Base-by-base conservation (phyloP, 2,113 vertebrate species). In the Thinocorus orbignyianus region DNA sequence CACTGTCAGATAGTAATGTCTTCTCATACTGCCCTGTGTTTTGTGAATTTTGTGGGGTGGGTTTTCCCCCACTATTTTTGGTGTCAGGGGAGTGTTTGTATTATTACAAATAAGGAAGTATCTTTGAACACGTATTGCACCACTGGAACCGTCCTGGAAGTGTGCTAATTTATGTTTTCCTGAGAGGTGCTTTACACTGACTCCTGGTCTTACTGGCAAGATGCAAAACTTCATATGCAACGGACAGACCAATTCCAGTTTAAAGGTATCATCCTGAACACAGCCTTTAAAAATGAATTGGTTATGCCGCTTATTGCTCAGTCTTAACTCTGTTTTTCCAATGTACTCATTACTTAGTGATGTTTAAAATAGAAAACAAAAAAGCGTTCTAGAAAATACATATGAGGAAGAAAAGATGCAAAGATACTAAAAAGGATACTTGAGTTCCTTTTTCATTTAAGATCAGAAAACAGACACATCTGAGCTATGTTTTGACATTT, bases 61-160 rank as follows among this genome's bases (percentile, higher is more conserved):
- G 26, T 28, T 30, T 20, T 35, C 68, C 77, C 66, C 42, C 17
- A 17, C 44, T 44, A 17, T 44, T 44, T 44, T 30, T 28, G 51
- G 51, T 52, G 15, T 9, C 3, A 22, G 31, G 4, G 28, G 2
- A 17, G 0, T 3, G 11, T 58, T 28, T 0, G 0, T 49, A 7
- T 7, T 74, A 1, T 14, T 19, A 31, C 24, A 86, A 28, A 28
- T 26, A 24, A 74, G 10, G 25, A 19, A 68, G 44, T 65, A 48
- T 5, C 6, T 62, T 57, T 33, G 78, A 58, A 54, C 10, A 23
- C 6, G 18, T 46, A 17, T 17, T 73, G 12, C 10, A 3, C 6
- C 4, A 6, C 26, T 13, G 7, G 7, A 37, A 74, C 13, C 19
- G 37, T 30, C 69, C 26, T 70, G 28, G 10, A n/a, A 41, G 35